Percentiles rank a stretch among this genome's conserved stretches.
Conservation (phyloP, 64 coral and sea anemone species). For the Platygyra sinensis region DNA sequence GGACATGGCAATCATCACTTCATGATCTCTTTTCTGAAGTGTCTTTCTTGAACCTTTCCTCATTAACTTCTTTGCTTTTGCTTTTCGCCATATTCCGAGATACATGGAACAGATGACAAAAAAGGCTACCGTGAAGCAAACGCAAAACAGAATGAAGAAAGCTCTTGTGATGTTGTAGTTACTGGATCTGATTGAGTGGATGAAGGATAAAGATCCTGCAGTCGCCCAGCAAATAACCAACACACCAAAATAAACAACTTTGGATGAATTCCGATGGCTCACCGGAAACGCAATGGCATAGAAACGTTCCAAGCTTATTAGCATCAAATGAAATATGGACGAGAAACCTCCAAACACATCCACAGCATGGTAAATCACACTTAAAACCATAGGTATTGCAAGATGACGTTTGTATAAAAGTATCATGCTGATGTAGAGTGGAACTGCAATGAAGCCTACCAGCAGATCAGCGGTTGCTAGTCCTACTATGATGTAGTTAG, state of each 20-base stretch:
- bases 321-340: slow-evolving; percentile 79
- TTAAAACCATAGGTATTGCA: not conserved
- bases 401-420: not conserved
- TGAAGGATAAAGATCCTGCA: slow-evolving; percentile 61
- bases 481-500: slow-evolving; percentile 75
- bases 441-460: slow-evolving; percentile 68
- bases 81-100: slow-evolving; percentile 66
- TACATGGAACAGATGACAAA: slow-evolving; percentile 66
- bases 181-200: slow-evolving; percentile 45
- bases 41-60: slow-evolving; percentile 9
- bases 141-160: slow-evolving; percentile 64
- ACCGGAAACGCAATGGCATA: slow-evolving; percentile 71
- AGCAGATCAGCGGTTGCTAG: slow-evolving; percentile 75
- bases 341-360: slow-evolving; percentile 84
- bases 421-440: slow-evolving; percentile 59
- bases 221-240: slow-evolving; percentile 61
- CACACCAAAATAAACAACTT: slow-evolving; percentile 42
- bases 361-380: slow-evolving; percentile 34
- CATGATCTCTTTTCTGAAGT: slow-evolving; percentile 60
- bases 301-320: slow-evolving; percentile 75
- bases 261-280: slow-evolving; percentile 79
- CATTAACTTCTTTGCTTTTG: slow-evolving; percentile 33
- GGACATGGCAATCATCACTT: slow-evolving; percentile 71
- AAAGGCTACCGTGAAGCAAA: slow-evolving; percentile 50
- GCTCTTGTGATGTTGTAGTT: slow-evolving; percentile 31